These are phyloP conservation scores for Nasonia vitripennis DNA, from an alignment of 1,140 invertebrate species.

Conservation along the genomic window DNA sequence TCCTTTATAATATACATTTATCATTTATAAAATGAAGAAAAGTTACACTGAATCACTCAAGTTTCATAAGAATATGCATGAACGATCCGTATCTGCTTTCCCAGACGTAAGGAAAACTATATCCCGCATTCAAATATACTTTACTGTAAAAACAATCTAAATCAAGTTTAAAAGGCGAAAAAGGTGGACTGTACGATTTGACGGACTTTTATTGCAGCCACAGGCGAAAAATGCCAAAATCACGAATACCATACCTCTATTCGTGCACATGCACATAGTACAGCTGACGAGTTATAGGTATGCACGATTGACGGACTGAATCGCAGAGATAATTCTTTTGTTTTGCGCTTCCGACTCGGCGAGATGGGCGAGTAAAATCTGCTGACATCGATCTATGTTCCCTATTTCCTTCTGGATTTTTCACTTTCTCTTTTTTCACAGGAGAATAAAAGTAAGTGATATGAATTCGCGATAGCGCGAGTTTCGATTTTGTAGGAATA, in stretches of 20 bases:
- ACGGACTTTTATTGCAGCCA: neutral
- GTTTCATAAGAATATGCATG: too few relatives aligned
- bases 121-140: too few relatives aligned
- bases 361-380: neutral
- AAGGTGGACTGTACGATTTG: neutral
- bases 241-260: too few relatives aligned
- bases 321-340: slow-evolving; percentile 1
- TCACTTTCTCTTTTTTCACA: neutral
- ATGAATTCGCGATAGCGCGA: too few relatives aligned
- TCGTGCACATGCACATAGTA: neutral
- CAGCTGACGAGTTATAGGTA: neutral
- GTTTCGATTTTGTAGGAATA: too few relatives aligned
- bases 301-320: neutral
- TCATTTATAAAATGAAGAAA: too few relatives aligned
- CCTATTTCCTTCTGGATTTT: neutral
- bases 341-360: neutral
- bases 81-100: too few relatives aligned
- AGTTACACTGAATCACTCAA: too few relatives aligned
- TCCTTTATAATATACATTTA: too few relatives aligned
- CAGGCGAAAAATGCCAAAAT: neutral
- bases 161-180: neutral
- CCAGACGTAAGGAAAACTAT: too few relatives aligned
- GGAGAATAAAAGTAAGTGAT: too few relatives aligned
- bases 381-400: neutral
- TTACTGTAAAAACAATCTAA: too few relatives aligned